phyloP scores from a whole-genome alignment of 64 coral and sea anemone species.

The Hydrozoanthus tunicans region DNA sequence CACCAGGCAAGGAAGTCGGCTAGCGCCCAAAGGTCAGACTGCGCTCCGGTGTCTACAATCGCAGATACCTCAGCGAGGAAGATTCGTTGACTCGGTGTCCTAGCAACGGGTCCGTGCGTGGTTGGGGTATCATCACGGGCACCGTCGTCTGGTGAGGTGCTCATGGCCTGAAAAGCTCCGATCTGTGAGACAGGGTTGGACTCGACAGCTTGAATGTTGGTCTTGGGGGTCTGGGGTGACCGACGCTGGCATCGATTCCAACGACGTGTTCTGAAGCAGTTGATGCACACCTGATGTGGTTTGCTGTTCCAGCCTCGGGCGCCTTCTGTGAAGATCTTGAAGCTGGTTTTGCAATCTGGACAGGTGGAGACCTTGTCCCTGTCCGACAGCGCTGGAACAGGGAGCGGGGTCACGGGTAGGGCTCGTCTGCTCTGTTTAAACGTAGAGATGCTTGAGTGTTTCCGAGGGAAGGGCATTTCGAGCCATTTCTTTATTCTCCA shows the following conservation, averaged over 20 bases:
- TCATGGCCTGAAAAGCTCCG: neutral
- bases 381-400: neutral
- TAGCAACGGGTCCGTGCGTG: too few species aligned
- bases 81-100: too few species aligned
- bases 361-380: neutral
- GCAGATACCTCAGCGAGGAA: too few species aligned
- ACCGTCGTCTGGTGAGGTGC: neutral
- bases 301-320: conserved; percentile 5
- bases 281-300: neutral
- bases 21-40: too few species aligned
- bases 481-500: conserved; percentile 17
- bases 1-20: too few species aligned
- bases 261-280: conserved; percentile 5
- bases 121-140: too few species aligned
- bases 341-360: neutral
- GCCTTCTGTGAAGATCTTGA: neutral
- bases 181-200: neutral
- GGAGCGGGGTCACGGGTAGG: neutral
- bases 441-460: neutral
- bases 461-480: neutral
- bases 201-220: neutral
- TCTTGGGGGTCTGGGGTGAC: neutral
- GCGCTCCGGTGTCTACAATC: too few species aligned
- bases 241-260: neutral
- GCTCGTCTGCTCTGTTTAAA: neutral